Evolutionary conservation across 2,113 vertebrate species (phyloP), one percentile per base, ranked within the genome.

Genomic region (Leucopsar rothschildi): DNA sequence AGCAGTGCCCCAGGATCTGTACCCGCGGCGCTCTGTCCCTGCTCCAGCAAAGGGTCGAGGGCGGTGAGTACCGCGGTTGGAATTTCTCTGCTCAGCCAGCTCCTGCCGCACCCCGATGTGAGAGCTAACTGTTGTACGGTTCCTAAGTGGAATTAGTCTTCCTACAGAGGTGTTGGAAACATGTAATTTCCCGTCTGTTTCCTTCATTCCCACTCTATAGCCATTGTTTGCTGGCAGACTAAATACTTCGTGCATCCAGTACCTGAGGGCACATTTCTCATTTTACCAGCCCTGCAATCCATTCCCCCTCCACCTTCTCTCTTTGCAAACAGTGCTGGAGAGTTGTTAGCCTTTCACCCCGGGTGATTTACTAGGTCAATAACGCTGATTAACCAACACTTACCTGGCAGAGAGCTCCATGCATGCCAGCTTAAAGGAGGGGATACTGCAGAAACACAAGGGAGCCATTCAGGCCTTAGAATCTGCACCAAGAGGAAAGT

Each of bases 1-100:
- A 22, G 65, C n/a, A 65, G 9, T 29, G 60, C 15, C 20, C 10
- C 40, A 3, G 47, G 42, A 15, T 40, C 55, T n/a, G 25, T 7
- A 24, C 35, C 28, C 0, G 1, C 42, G 23, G 55, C 1, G 9
- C 77, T 33, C 45, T 56, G 63, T n/a, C 35, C 1, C 11, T 29
- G 39, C 73, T 61, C 53, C 16, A 20, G 59, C 19, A 44, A 21
- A 40, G 45, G 16, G n/a, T 19, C 4, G 6, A 19, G 45, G 52
- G 10, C 2, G 0, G 2, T 10, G 80, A n/a, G 53, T n/a, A 45
- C 28, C 3, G 16, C 29, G 27, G 39, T 2, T 11, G 16, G 59
- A 40, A 59, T 69, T 39, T 59, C 35, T 27, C 28, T 0, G 0
- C 42, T 40, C 76, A 69, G 70, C 27, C 61, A n/a, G 49, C 37